Evolutionary conservation across 2,888 invertebrate species (phyloP).

Genomic region (Caenorhabditis becei): DNA sequence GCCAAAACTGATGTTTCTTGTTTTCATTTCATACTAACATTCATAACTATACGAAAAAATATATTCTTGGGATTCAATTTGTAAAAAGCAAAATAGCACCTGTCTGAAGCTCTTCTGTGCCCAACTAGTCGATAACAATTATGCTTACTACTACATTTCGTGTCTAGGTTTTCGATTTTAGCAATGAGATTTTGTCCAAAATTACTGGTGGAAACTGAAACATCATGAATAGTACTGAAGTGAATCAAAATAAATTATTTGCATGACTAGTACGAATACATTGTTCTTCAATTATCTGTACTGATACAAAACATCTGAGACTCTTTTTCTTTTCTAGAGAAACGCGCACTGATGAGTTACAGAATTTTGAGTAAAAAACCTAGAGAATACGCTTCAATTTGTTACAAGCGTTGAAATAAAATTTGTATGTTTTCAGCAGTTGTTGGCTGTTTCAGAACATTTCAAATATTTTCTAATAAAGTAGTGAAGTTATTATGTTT

Average conservation of each 20-base stretch:
- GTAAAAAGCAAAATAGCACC: constrained; percentile 29
- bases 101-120: constrained; percentile 33
- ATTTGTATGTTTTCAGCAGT: too few species aligned
- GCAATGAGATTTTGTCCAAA: too few species aligned
- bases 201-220: too few species aligned
- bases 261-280: constrained; percentile 37
- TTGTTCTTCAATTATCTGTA: constrained; percentile 31
- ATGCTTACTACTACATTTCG: neutral
- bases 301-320: constrained; percentile 31
- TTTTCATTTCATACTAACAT: constrained; percentile 6
- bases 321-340: constrained; percentile 11
- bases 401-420: too few species aligned
- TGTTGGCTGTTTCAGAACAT: too few species aligned
- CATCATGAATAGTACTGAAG: too few species aligned
- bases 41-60: constrained; percentile 51
- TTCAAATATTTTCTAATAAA: too few species aligned
- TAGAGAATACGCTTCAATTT: too few species aligned
- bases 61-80: constrained; percentile 8
- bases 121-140: neutral
- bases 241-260: neutral
- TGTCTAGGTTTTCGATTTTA: too few species aligned
- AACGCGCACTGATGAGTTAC: neutral
- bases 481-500: too few species aligned
- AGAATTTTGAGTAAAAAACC: neutral
- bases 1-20: constrained; percentile 4